These are phyloP conservation scores for Petrocephalus zakoni DNA, from an alignment of 2,113 vertebrate genomes.

Conservation along the genomic window DNA sequence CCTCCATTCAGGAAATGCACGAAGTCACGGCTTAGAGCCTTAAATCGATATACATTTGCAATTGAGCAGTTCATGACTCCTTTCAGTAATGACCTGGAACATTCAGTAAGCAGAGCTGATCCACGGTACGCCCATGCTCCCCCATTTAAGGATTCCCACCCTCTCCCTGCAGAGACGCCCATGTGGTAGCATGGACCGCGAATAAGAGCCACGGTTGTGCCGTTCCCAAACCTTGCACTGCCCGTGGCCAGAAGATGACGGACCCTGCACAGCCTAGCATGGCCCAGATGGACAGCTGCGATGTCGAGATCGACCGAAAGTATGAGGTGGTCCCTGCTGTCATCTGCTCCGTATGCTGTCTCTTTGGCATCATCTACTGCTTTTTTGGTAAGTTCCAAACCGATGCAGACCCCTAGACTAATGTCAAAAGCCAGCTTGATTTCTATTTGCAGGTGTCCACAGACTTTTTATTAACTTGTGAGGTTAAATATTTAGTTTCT, in stretches of 20 bases:
- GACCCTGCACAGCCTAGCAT: constrained; percentile 50
- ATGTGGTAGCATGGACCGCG: constrained; percentile 47
- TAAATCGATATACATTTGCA: neutral
- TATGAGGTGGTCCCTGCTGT: constrained; percentile 71
- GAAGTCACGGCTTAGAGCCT: neutral
- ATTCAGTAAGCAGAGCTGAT: neutral
- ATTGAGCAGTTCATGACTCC: neutral
- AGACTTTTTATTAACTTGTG: neutral
- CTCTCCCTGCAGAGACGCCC: constrained; percentile 27
- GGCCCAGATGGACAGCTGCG: constrained; percentile 55
- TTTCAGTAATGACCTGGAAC: neutral
- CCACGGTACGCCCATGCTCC: neutral
- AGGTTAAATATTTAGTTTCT: neutral
- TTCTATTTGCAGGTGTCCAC: neutral
- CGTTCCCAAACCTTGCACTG: constrained; percentile 17
- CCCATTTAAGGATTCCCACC: neutral
- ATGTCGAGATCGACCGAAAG: constrained; percentile 61
- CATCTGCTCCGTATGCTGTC: constrained; percentile 76
- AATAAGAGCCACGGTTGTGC: constrained; percentile 35
- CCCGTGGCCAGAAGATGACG: constrained; percentile 43
- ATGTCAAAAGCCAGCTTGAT: neutral
- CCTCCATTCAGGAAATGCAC: neutral
- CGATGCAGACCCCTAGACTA: neutral
- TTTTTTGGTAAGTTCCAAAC: constrained; percentile 72
- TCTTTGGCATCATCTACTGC: constrained; percentile 81